Conservation (phyloP, 37 sponge, comb jelly and placozoan species). For the Eunapius fragilis region DNA sequence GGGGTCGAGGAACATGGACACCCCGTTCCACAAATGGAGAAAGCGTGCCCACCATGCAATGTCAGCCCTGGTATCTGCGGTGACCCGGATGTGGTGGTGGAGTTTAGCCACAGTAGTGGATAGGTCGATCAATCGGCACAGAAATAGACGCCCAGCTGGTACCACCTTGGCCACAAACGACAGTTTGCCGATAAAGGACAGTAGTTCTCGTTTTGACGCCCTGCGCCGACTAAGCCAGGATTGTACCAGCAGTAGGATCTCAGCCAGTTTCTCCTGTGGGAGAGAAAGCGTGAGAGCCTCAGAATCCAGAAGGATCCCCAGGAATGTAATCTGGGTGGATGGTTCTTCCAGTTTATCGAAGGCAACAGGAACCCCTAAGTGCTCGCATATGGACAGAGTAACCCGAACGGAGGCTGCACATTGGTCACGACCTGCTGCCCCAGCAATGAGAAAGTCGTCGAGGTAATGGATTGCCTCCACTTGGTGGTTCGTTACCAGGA, state of each 20-base stretch:
- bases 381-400: slow-evolving; percentile 1
- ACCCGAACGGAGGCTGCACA: too few relatives aligned
- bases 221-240: slow-evolving; percentile 8
- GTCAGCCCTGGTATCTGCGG: too few relatives aligned
- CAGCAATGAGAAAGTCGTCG: slow-evolving; percentile 34
- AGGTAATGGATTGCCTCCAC: too few relatives aligned
- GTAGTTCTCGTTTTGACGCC: slow-evolving; percentile 30
- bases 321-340: too few relatives aligned
- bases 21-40: slow-evolving; percentile 20
- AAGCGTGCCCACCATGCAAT: slow-evolving; percentile 14
- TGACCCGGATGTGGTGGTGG: too few relatives aligned
- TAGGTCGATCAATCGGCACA: too few relatives aligned
- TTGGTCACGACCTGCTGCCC: slow-evolving; percentile 1
- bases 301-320: background rate
- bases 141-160: too few relatives aligned
- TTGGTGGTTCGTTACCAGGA: too few relatives aligned
- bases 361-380: slow-evolving; percentile 28
- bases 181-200: slow-evolving; percentile 43
- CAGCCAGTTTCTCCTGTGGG: slow-evolving; percentile 6
- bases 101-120: too few relatives aligned
- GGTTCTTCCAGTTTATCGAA: too few relatives aligned
- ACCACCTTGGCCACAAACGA: slow-evolving; percentile 24
- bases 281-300: background rate
- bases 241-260: background rate
- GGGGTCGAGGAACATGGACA: slow-evolving; percentile 27